Evolutionary conservation across 2,113 vertebrate species (phyloP).

Genomic region (Oncorhynchus clarkii): DNA sequence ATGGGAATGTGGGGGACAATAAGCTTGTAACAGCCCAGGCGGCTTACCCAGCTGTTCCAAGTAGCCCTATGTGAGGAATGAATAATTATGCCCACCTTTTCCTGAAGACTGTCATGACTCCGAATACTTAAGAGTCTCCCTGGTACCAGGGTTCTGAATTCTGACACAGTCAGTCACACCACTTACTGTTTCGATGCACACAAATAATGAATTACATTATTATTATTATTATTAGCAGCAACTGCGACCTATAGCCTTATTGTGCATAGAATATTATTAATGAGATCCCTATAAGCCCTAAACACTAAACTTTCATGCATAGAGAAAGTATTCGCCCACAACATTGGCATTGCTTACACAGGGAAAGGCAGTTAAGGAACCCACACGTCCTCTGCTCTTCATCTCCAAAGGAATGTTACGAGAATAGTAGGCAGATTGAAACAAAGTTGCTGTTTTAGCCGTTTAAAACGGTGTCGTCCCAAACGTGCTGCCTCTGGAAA

Average conservation of each 20-base stretch:
- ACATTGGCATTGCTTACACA: too few relatives aligned
- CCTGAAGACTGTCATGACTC: not conserved
- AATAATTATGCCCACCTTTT: not conserved
- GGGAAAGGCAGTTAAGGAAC: too few relatives aligned
- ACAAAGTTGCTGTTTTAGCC: constrained; percentile 5
- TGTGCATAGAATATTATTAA: too few relatives aligned
- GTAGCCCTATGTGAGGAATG: constrained; percentile 6
- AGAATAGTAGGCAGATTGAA: not conserved
- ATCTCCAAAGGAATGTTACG: not conserved
- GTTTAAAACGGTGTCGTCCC: not conserved
- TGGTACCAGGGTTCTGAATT: not conserved
- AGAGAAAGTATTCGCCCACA: too few relatives aligned
- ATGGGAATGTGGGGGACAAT: not conserved
- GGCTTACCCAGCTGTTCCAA: constrained; percentile 24
- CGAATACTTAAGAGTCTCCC: not conserved
- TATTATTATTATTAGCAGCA: too few relatives aligned
- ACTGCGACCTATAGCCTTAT: too few relatives aligned
- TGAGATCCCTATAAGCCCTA: too few relatives aligned
- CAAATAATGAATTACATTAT: not conserved
- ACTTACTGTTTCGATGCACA: not conserved
- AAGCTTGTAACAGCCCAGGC: not conserved
- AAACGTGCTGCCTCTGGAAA: not conserved
- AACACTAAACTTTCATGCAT: too few relatives aligned
- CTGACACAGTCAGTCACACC: not conserved
- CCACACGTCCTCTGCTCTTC: not conserved